A percentile compares a stretch with the other conserved stretches of the same genome.
These are phyloP conservation scores for Metallyticus violacea DNA, from an alignment of 2,888 invertebrate genomes.

Conservation along the genomic window DNA sequence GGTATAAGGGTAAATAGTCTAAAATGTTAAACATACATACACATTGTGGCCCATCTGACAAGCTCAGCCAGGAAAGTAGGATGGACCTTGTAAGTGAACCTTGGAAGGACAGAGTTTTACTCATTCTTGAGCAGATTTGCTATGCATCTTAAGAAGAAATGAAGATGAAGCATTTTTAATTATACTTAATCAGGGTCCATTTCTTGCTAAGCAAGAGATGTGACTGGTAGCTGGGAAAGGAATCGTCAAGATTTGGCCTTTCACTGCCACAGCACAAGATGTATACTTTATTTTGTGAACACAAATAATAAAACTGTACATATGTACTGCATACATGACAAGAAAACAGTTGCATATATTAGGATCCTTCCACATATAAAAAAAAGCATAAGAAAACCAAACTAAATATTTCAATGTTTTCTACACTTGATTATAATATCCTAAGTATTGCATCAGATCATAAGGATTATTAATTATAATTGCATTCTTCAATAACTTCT, in stretches of 20 bases:
- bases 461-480: constrained; percentile 22
- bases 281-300: constrained; percentile 32
- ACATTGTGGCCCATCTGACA: background rate
- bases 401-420: constrained; percentile 32
- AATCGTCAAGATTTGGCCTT: constrained; percentile 35
- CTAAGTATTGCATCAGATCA: constrained; percentile 22
- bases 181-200: background rate
- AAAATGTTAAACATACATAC: background rate
- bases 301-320: constrained; percentile 14
- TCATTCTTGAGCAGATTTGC: background rate
- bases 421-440: constrained; percentile 30
- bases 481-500: constrained; percentile 14
- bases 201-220: constrained; percentile 20
- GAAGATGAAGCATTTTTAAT: constrained; percentile 9
- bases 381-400: constrained; percentile 20
- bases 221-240: constrained; percentile 30
- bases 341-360: constrained; percentile 18
- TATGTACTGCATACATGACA: constrained; percentile 11
- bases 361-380: constrained; percentile 32
- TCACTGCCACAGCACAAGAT: constrained; percentile 42
- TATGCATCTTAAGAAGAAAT: background rate
- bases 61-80: background rate
- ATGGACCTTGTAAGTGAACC: background rate
- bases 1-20: constrained; percentile 3
- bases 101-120: background rate